Conservation (phyloP, 53 echinoderm and acorn worm species). For the Astropecten irregularis region DNA sequence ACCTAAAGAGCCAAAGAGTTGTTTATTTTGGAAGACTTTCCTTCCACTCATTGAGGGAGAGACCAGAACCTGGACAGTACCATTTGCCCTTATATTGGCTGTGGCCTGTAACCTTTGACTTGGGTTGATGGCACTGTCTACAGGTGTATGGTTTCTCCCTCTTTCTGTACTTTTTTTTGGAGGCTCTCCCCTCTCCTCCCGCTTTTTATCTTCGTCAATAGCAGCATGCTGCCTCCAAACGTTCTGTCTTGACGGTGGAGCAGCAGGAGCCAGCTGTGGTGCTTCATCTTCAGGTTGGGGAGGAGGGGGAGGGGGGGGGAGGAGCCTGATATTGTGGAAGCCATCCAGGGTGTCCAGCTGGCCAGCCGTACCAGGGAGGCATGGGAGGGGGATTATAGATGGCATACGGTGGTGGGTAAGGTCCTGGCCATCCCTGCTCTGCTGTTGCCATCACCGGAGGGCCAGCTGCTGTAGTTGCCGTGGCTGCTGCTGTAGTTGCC, state of each 20-base stretch:
- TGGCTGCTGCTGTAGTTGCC: too few relatives aligned
- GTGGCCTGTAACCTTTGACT: constrained; percentile 35
- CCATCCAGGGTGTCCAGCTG: not conserved
- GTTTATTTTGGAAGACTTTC: not conserved
- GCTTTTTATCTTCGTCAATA: not conserved
- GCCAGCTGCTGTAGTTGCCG: not conserved
- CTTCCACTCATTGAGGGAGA: constrained; percentile 45
- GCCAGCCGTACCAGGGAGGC: not conserved
- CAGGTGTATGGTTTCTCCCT: constrained; percentile 66
- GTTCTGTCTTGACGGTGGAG: not conserved
- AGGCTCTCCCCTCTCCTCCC: not conserved
- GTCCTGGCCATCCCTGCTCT: constrained; percentile 21
- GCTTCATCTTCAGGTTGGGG: not conserved
- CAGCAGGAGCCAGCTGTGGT: not conserved
- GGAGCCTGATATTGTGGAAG: not conserved
- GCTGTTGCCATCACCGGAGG: not conserved
- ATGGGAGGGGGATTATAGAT: too few relatives aligned
- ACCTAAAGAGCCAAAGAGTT: too few relatives aligned
- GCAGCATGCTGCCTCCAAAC: not conserved
- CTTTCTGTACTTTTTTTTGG: not conserved
- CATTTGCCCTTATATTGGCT: constrained; percentile 49
- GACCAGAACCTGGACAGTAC: constrained; percentile 50
- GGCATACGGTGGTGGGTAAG: not conserved
- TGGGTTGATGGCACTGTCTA: not conserved
- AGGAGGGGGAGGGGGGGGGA: too few relatives aligned